Base-by-base conservation (phyloP, 2,888 invertebrate species). In the Schizotus pectinicornis region DNA sequence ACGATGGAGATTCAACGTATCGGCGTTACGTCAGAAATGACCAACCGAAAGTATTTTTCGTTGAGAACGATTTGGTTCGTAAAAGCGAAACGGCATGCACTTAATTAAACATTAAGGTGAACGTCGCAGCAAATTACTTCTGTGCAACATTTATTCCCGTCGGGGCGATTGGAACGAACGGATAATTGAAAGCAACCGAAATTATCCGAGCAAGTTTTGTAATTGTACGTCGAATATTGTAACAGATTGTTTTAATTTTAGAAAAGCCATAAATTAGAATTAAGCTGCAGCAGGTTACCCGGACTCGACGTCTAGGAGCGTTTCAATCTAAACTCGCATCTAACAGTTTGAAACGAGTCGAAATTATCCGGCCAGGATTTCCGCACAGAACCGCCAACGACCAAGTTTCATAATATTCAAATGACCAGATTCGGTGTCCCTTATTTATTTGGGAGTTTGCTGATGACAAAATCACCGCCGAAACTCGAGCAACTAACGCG, bases 161-260 rank as follows among this genome's bases (percentile, higher is more conserved):
- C 43, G 53, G 45, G 38, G 41, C 41, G 41, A 47, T 54, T 47
- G 41, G 9, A 30, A n/a, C 30, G 54, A 31, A 54, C 41, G 47
- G 22, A 22, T 42, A 54, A 59, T 59, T 62, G 56, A 59, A 54
- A 50, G 52, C 54, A 59, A 56, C 55, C 45, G 9, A 58, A 59
- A 65, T 63, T 61, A 63, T 65, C 61, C 61, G 60, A 62, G 45
- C 43, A 43, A 67, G 60, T 61, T 65, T 63, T 60, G 61, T 64
- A 61, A 67, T 56, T 64, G 60, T 63, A 66, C 62, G 65, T 66
- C 63, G 62, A 67, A 66, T 67, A 67, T 62, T 64, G 65, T 67
- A 67, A 67, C 67, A 67, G 65, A 67, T 67, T 67, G 67, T 67
- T 67, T 66, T 66, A 67, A 67, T 66, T 67, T 66, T 66, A 58